A percentile compares a stretch with the other conserved stretches of the same genome.
These are phyloP conservation scores for Lamprotornis superbus DNA, from an alignment of 2,113 vertebrate genomes.

Conservation along the genomic window DNA sequence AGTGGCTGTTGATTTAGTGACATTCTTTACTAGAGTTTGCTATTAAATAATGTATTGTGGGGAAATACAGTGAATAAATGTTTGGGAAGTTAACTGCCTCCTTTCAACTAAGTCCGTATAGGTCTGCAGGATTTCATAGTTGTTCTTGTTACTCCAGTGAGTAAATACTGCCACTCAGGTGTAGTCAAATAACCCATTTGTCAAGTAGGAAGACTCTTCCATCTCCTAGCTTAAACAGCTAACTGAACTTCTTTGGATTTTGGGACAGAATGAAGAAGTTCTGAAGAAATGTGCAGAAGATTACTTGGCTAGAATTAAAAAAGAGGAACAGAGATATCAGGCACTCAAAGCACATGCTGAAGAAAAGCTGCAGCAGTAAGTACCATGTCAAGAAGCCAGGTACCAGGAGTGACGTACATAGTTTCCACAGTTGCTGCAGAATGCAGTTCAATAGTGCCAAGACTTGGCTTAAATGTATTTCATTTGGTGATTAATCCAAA, in stretches of 20 bases:
- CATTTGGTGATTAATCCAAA: background rate
- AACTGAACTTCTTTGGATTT: background rate
- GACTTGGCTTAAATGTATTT: background rate
- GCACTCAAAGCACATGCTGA: slow-evolving; percentile 89
- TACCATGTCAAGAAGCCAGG: background rate
- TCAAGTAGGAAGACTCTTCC: background rate
- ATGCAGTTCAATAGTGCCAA: background rate
- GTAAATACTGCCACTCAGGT: background rate
- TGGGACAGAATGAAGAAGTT: slow-evolving; percentile 85
- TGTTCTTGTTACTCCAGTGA: background rate
- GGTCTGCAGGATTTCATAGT: background rate
- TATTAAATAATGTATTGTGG: background rate
- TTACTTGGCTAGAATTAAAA: slow-evolving; percentile 80
- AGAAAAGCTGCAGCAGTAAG: slow-evolving; percentile 87
- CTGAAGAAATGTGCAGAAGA: slow-evolving; percentile 87
- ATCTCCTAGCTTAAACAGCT: background rate
- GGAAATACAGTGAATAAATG: background rate
- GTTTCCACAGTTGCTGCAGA: background rate
- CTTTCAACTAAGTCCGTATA: background rate
- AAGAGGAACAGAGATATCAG: slow-evolving; percentile 87
- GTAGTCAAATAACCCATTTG: background rate
- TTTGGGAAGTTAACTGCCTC: background rate
- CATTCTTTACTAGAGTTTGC: background rate
- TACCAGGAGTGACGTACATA: rapidly evolving
- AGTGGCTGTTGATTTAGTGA: background rate